A percentile compares a stretch with the other conserved stretches of the same genome.
These are phyloP conservation scores for Gymnoscopelus braueri DNA, from an alignment of 2,797 vertebrate species.

Conservation along the genomic window DNA sequence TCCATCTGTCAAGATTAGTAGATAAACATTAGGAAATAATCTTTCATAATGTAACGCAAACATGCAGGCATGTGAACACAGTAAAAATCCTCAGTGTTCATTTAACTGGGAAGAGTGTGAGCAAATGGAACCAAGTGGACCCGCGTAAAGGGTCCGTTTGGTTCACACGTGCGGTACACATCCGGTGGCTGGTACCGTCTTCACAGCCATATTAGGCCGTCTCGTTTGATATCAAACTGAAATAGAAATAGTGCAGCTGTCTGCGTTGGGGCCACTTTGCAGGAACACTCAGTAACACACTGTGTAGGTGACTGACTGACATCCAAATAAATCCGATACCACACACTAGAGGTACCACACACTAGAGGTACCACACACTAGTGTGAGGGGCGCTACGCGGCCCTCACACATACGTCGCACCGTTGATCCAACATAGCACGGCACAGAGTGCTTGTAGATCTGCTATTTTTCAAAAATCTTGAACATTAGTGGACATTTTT, in stretches of 20 bases:
- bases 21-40: constrained; percentile 6
- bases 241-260: constrained; percentile 71
- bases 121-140: neutral
- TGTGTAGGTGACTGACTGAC: constrained; percentile 62
- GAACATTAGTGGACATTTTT: no score
- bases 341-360: no score
- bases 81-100: no score
- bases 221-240: constrained; percentile 64
- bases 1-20: neutral
- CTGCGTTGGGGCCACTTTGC: constrained; percentile 53
- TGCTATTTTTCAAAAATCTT: no score
- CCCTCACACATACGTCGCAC: no score
- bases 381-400: no score
- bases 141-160: neutral
- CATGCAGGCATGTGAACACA: neutral
- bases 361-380: no score
- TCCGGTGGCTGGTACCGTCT: constrained; percentile 8
- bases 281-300: constrained; percentile 36
- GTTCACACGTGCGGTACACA: neutral
- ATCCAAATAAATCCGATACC: constrained; percentile 5
- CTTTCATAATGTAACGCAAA: neutral
- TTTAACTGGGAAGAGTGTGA: no score
- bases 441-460: no score
- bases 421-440: no score
- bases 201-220: constrained; percentile 57